Conservation (phyloP, 2,888 invertebrate genomes). For the Ectemnius lituratus region DNA sequence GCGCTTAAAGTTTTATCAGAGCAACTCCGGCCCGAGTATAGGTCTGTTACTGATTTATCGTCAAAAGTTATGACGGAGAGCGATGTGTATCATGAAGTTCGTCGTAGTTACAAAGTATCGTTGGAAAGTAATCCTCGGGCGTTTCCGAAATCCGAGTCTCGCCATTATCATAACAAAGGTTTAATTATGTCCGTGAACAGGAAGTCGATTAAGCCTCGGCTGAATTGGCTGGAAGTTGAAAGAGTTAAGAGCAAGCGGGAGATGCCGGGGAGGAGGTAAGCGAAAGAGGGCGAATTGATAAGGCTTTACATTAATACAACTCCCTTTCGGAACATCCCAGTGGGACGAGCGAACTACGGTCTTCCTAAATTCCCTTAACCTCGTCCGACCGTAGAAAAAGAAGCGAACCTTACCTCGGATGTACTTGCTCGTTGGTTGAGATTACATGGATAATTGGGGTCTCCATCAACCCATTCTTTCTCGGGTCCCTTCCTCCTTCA, state of each 20-base stretch:
- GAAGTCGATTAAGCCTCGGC: slow-evolving; percentile 25
- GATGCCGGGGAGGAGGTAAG: slow-evolving; percentile 7
- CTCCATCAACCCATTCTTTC: slow-evolving; percentile 61
- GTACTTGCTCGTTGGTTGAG: slow-evolving; percentile 52
- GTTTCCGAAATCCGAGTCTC: slow-evolving; percentile 15
- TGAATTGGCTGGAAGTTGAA: slow-evolving; percentile 1
- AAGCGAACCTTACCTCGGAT: slow-evolving; percentile 48
- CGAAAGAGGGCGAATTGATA: slow-evolving; percentile 41
- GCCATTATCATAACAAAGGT: slow-evolving; percentile 38
- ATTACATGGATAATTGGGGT: slow-evolving; percentile 67
- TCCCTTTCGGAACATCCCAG: slow-evolving; percentile 51
- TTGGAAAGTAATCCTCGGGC: neutral
- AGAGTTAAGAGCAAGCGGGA: neutral
- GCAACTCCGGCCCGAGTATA: no score
- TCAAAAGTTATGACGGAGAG: no score
- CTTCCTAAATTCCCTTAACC: slow-evolving; percentile 53
- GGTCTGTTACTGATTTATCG: no score
- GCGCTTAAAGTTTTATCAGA: no score
- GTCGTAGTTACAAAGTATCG: no score
- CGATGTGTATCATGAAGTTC: no score
- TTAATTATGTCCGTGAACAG: slow-evolving; percentile 28
- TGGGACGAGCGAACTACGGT: slow-evolving; percentile 40
- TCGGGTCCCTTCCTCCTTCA: slow-evolving; percentile 30
- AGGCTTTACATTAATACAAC: slow-evolving; percentile 55
- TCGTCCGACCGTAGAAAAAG: slow-evolving; percentile 43